Evolutionary conservation across 1,140 invertebrate genomes (phyloP).

Genomic region (Listronotus oregonensis): DNA sequence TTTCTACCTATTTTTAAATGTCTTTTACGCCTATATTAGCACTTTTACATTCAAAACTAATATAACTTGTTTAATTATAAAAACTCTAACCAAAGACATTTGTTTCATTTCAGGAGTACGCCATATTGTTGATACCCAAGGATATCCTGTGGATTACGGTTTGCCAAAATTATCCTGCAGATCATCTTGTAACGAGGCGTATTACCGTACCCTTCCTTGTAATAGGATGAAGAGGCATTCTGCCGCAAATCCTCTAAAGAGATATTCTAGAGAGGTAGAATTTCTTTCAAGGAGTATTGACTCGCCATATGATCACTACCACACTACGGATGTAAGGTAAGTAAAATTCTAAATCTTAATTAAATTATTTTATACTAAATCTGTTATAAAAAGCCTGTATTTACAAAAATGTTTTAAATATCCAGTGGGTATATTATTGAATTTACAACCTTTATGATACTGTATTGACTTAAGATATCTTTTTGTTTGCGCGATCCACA

Average conservation of each 20-base stretch:
- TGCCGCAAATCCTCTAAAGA: slow-evolving; percentile 63
- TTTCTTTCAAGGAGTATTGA: slow-evolving; percentile 62
- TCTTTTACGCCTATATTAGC: no score
- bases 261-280: slow-evolving; percentile 71
- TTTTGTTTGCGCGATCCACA: no score
- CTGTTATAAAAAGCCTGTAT: no score
- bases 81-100: background rate
- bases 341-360: background rate
- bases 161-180: slow-evolving; percentile 66
- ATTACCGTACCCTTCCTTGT: slow-evolving; percentile 73
- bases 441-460: no score
- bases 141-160: slow-evolving; percentile 80
- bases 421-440: no score
- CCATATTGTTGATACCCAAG: slow-evolving; percentile 68
- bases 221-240: slow-evolving; percentile 67
- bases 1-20: no score
- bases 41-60: no score
- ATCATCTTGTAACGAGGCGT: slow-evolving; percentile 52
- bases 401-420: no score
- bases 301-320: slow-evolving; percentile 60
- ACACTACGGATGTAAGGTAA: slow-evolving; percentile 32
- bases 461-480: no score
- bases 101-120: slow-evolving; percentile 28
- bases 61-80: no score
- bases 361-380: no score